A percentile compares a stretch with the other conserved stretches of the same genome.
Conservation (phyloP, 2,113 vertebrate species). For the Glareola pratincola region DNA sequence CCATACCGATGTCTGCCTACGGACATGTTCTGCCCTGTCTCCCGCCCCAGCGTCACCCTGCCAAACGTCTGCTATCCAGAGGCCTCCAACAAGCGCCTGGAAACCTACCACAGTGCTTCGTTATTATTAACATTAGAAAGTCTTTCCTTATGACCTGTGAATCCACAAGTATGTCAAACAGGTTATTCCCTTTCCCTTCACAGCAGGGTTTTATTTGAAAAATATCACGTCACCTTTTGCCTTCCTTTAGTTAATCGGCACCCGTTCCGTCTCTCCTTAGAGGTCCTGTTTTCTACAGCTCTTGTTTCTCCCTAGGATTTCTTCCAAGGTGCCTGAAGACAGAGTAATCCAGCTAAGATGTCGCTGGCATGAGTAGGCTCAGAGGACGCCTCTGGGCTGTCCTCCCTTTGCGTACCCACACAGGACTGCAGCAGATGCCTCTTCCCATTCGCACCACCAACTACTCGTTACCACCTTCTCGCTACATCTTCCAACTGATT, state of each 20-base stretch:
- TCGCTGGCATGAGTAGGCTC: fast-evolving
- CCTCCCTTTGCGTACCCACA: neutral
- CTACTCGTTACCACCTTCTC: neutral
- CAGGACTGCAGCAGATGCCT: neutral
- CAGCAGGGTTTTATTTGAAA: neutral
- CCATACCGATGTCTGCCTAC: neutral
- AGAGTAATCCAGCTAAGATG: neutral
- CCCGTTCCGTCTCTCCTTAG: neutral
- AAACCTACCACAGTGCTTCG: neutral
- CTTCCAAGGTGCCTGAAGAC: neutral
- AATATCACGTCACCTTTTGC: neutral
- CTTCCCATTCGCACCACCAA: neutral
- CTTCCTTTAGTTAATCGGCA: neutral
- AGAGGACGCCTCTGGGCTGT: neutral
- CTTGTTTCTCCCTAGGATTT: neutral
- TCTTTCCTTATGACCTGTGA: neutral
- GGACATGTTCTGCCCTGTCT: neutral
- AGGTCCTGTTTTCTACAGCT: neutral
- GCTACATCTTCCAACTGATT: neutral
- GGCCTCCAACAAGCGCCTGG: neutral
- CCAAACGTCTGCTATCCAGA: neutral
- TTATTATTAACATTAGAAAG: neutral
- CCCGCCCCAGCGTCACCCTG: neutral
- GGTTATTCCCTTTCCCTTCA: neutral
- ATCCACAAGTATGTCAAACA: neutral